Evolutionary conservation across 2,113 vertebrate genomes (phyloP), one percentile per base, ranked within the genome.

Genomic region (Spermophilus dauricus): DNA sequence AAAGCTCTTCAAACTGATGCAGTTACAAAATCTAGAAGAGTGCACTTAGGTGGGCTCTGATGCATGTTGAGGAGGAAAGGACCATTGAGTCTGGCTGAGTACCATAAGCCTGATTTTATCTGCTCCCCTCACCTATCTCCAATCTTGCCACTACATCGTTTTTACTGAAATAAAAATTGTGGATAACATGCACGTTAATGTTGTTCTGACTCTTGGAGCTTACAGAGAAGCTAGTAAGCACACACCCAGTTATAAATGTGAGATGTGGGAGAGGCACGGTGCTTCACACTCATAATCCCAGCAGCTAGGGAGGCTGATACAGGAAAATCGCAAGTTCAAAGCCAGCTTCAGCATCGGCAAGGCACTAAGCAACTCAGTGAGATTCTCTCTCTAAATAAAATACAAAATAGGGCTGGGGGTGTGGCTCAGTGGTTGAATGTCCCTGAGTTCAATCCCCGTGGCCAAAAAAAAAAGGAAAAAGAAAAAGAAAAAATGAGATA

Each of bases 21-120:
- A 93, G 28, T 83, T 69, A 94, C 48, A 94, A 16, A 80, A 39
- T 96, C 91, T 69, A 70, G 82, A 58, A 86, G 94, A 93, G 48
- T 48, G 8, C 70, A 73, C 22, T 95, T 61, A 93, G 18, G 0
- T 45, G 24, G n/a, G 92, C 12, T 96, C 90, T 96, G 73, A 94
- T 80, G 51, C 95, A 13, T 83, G 67, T 63, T 61, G 82, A 4
- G 11, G 18, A 42, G 91, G 34, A 72, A 18, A 32, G 1, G 67
- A 17, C 58, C 94, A 37, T 17, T 73, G 1, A 69, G 51, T 84
- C 51, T 63, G 45, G 1, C 82, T 80, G 81, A 77, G 26, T 12
- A 65, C 32, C 4, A 5, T 11, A 86, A 96, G 58, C 3, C 70
- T 77, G 18, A 34, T 48, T 93, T 4, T 16, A 77, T 14, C 4